phyloP scores from a whole-genome alignment of 2,888 invertebrate genomes.

The Polyploca ridens region DNA sequence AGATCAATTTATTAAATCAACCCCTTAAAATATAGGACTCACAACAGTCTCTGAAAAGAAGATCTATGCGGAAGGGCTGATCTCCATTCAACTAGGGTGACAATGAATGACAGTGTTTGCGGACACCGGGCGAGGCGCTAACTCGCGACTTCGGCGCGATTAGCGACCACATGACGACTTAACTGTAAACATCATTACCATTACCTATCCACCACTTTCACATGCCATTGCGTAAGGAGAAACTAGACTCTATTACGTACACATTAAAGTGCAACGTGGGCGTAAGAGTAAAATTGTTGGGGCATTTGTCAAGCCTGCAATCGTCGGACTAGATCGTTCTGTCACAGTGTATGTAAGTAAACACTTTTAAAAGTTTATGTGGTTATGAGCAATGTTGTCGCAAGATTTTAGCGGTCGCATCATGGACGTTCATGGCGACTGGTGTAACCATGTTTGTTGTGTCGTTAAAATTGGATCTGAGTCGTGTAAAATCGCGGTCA shows the following conservation, averaged over 20 bases:
- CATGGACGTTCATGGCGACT: constrained; percentile 70
- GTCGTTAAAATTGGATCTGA: constrained; percentile 72
- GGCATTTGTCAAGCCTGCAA: constrained; percentile 62
- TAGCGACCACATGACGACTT: constrained; percentile 78
- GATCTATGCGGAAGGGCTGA: constrained; percentile 53
- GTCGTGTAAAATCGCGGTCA: constrained; percentile 37
- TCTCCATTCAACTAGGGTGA: constrained; percentile 70
- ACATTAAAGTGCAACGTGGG: constrained; percentile 29
- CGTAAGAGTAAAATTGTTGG: constrained; percentile 26
- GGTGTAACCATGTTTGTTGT: constrained; percentile 57
- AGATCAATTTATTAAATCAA: not conserved
- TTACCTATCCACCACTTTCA: constrained; percentile 49
- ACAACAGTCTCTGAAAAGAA: not conserved
- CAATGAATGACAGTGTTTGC: constrained; percentile 78
- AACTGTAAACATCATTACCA: constrained; percentile 82
- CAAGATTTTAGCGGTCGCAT: constrained; percentile 77
- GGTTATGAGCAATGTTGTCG: constrained; percentile 77
- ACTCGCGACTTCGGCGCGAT: constrained; percentile 78
- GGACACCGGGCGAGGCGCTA: constrained; percentile 83
- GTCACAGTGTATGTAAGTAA: constrained; percentile 71
- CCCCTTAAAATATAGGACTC: not conserved
- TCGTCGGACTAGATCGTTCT: constrained; percentile 74
- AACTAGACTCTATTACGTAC: constrained; percentile 37
- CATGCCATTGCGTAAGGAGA: constrained; percentile 22
- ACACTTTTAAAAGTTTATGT: constrained; percentile 83